These are phyloP conservation scores for Mastacembelus armatus DNA, from an alignment of 2,797 vertebrate species.

Conservation along the genomic window DNA sequence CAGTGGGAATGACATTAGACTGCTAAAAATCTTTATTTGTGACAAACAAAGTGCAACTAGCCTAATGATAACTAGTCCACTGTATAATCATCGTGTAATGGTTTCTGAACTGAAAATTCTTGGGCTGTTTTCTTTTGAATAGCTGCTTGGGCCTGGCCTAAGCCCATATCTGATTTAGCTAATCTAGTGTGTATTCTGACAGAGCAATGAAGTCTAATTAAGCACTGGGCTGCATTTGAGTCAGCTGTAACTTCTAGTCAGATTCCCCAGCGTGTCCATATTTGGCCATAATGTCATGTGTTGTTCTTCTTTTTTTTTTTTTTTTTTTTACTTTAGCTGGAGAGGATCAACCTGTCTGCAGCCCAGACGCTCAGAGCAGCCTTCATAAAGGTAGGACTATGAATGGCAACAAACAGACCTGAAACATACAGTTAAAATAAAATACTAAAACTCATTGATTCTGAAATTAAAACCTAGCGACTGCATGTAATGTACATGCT, in stretches of 20 bases:
- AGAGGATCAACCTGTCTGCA: conserved; percentile 97
- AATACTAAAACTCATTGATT: too few species aligned
- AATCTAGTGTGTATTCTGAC: too few species aligned
- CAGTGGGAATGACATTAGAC: not conserved
- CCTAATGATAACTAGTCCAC: too few species aligned
- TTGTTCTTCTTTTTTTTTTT: too few species aligned
- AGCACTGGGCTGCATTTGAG: not conserved
- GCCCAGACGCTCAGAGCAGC: conserved; percentile 98
- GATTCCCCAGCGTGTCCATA: not conserved
- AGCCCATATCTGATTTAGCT: not conserved
- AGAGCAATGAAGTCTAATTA: not conserved
- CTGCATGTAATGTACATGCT: not conserved
- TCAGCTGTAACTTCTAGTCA: not conserved
- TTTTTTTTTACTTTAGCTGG: conserved; percentile 84
- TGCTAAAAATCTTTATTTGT: not conserved
- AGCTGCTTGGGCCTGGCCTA: too few species aligned
- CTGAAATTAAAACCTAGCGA: not conserved
- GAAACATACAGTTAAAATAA: not conserved
- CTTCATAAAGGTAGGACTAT: conserved; percentile 94
- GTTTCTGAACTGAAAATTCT: too few species aligned
- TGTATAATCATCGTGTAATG: too few species aligned
- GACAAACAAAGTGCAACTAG: not conserved
- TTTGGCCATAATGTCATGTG: conserved; percentile 10
- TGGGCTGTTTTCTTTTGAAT: too few species aligned
- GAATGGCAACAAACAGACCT: not conserved